These are phyloP conservation scores for Diglossa brunneiventris DNA, from an alignment of 2,113 vertebrate genomes.

Conservation along the genomic window DNA sequence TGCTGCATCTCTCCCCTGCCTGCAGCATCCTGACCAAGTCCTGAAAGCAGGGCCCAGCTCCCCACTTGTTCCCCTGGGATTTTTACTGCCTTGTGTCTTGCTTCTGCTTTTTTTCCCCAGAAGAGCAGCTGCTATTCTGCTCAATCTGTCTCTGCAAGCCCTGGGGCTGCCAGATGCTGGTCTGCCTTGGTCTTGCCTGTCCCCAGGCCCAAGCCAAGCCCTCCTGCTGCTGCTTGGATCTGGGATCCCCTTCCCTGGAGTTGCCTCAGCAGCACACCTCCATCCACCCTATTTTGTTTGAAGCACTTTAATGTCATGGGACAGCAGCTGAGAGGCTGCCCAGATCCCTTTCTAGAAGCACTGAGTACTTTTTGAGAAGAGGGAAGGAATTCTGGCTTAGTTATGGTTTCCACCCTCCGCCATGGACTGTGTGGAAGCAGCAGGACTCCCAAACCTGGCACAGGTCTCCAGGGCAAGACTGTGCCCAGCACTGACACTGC, in stretches of 20 bases:
- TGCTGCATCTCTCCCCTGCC: background rate
- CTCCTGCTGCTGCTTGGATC: fast-evolving
- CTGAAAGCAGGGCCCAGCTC: background rate
- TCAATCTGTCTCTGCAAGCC: background rate
- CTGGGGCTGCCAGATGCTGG: background rate
- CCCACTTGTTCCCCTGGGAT: background rate
- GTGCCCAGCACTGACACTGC: constrained; percentile 22
- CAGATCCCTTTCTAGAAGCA: background rate
- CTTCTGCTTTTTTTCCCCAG: background rate
- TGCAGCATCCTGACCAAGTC: background rate
- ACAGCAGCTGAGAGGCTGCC: background rate
- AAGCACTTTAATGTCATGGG: constrained; percentile 47
- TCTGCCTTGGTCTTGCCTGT: background rate
- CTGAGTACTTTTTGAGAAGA: constrained; percentile 21
- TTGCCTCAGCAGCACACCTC: background rate
- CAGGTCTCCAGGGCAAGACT: background rate
- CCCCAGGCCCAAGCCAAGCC: background rate
- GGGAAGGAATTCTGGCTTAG: background rate
- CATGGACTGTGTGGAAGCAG: background rate
- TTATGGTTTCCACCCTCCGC: background rate
- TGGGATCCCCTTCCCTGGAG: background rate
- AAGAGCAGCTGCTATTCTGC: background rate
- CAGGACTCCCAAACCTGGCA: background rate
- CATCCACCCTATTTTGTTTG: background rate
- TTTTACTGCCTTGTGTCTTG: background rate